Evolutionary conservation across 2,113 vertebrate species (phyloP), one percentile per base, ranked within the genome.

Genomic region (Cygnus atratus): DNA sequence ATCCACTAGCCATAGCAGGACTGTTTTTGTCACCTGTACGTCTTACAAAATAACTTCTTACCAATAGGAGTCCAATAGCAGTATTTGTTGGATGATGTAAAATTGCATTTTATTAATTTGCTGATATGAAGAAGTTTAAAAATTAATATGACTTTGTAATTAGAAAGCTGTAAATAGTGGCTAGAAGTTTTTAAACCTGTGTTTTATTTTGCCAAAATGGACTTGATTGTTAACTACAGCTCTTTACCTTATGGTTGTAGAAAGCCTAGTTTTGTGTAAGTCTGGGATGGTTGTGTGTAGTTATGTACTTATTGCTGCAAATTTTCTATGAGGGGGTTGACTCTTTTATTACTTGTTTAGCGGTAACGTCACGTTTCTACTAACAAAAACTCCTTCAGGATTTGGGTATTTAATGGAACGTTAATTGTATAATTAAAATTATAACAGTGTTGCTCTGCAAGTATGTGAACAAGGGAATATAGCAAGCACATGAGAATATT

Each of bases 341-440:
- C 99, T 99, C 99, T 99, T 99, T 99, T 99, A 99, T 99, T 99
- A 99, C 99, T 99, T 98, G 98, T 99, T 99, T 99, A 99, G 98
- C 97, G 99, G 99, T 99, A 99, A 99, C 99, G 99, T 99, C 99
- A 99, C 99, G 98, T 98, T 98, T 98, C 98, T 98, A 98, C 98
- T 98, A 99, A 98, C 98, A 98, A 98, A 98, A 98, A 98, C 97
- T 98, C 97, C 98, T 98, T 98, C 97, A 98, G 98, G 98, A 97
- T 98, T 98, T 97, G 96, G 97, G 97, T 97, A 97, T 95, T 98
- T 97, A 97, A 96, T 3, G 95, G 97, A 97, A 95, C 44, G 90
- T 96, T 98, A 98, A 98, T 98, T 98, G 98, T 97, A 96, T 96
- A 97, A 97, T 96, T 97, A 97, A 98, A 98, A 97, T 97, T 97